A percentile compares a stretch with the other conserved stretches of the same genome.
These are phyloP conservation scores for Ormyrus pomaceus DNA, from an alignment of 2,888 invertebrate species.

Conservation along the genomic window DNA sequence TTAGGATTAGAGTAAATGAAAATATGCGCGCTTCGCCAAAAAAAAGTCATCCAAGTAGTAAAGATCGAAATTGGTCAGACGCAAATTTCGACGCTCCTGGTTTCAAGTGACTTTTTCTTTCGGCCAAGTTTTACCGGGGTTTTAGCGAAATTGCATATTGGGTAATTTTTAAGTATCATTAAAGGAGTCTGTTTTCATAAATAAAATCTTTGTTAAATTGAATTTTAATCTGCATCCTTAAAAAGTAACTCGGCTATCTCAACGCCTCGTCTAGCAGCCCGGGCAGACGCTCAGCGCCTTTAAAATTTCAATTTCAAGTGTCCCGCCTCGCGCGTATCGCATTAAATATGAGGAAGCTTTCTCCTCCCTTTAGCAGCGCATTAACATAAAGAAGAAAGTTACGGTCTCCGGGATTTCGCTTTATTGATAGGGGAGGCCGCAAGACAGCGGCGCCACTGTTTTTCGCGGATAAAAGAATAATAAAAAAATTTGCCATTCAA, in stretches of 20 bases:
- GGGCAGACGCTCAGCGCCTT: not conserved
- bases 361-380: not conserved
- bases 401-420: not conserved
- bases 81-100: too few species aligned
- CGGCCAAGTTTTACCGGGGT: too few species aligned
- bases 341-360: slow-evolving; percentile 6
- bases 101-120: too few species aligned
- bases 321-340: not conserved
- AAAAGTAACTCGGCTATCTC: not conserved
- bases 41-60: too few species aligned
- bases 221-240: not conserved
- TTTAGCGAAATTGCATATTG: too few species aligned
- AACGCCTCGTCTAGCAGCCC: not conserved
- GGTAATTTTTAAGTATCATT: too few species aligned
- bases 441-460: not conserved
- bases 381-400: slow-evolving; percentile 21
- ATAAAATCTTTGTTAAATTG: not conserved
- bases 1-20: too few species aligned
- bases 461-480: slow-evolving; percentile 46
- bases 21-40: too few species aligned
- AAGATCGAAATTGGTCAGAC: too few species aligned
- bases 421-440: slow-evolving; percentile 25
- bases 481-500: slow-evolving; percentile 69
- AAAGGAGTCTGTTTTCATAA: too few species aligned
- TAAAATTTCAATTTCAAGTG: not conserved